Conservation (phyloP, 2,888 invertebrate genomes). For the Rhodophaea formosa region DNA sequence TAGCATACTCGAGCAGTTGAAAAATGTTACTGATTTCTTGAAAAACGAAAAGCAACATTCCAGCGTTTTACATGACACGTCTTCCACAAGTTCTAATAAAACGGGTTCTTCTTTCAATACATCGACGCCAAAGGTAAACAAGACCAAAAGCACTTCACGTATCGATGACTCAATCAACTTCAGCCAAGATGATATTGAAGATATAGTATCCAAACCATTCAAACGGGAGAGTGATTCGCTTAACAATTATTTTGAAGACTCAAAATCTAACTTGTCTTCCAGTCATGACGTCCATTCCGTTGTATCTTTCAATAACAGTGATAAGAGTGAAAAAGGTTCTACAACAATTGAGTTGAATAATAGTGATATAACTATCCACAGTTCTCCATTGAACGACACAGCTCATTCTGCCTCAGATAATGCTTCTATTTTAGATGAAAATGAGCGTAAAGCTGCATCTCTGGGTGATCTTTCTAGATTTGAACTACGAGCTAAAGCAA, state of each 20-base stretch:
- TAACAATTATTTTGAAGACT: slow-evolving; percentile 71
- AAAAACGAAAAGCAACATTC: slow-evolving; percentile 70
- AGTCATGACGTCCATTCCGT: slow-evolving; percentile 71
- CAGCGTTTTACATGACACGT: slow-evolving; percentile 56
- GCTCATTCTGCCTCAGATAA: slow-evolving; percentile 67
- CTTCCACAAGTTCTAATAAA: slow-evolving; percentile 43
- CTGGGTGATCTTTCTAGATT: slow-evolving; percentile 89
- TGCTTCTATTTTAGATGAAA: slow-evolving; percentile 77
- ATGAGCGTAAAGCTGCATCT: slow-evolving; percentile 88
- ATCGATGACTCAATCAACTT: slow-evolving; percentile 71
- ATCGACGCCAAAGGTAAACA: slow-evolving; percentile 74
- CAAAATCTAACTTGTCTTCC: slow-evolving; percentile 73
- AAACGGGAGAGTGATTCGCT: slow-evolving; percentile 73
- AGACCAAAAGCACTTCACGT: slow-evolving; percentile 58
- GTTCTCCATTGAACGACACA: slow-evolving; percentile 82
- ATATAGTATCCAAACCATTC: slow-evolving; percentile 75
- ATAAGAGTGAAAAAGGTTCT: slow-evolving; percentile 75
- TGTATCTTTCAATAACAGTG: slow-evolving; percentile 69
- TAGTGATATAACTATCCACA: slow-evolving; percentile 88
- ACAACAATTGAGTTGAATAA: slow-evolving; percentile 88
- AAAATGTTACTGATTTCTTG: slow-evolving; percentile 65
- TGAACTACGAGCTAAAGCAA: slow-evolving; percentile 65
- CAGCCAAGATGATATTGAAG: slow-evolving; percentile 77
- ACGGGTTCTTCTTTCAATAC: slow-evolving; percentile 60
- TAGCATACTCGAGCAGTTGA: slow-evolving; percentile 69